These are phyloP conservation scores for Elgonia sp. DNA, from an alignment of 2,888 invertebrate species.

Conservation along the genomic window DNA sequence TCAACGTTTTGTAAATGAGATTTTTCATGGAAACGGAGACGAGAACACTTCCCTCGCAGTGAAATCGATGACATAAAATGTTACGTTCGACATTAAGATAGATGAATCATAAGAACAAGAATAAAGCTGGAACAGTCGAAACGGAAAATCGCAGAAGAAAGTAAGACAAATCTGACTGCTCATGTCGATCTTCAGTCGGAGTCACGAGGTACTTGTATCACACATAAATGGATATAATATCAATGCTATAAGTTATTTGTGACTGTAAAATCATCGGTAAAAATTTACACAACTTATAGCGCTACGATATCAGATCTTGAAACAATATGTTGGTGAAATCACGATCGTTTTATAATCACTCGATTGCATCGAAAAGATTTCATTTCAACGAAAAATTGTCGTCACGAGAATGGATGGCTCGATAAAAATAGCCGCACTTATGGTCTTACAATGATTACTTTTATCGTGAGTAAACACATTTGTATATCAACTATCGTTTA, in stretches of 20 bases:
- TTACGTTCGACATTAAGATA: conserved; percentile 40
- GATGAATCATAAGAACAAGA: conserved; percentile 49
- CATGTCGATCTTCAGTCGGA: conserved; percentile 28
- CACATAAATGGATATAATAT: conserved; percentile 27
- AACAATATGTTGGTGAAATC: conserved; percentile 6
- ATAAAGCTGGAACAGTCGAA: conserved; percentile 28
- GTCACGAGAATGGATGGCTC: conserved; percentile 13
- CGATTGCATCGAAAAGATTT: conserved; percentile 43
- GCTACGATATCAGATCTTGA: neutral
- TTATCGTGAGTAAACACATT: conserved; percentile 15
- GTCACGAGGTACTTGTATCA: conserved; percentile 44
- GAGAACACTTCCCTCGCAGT: conserved; percentile 3
- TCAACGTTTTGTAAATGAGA: conserved; percentile 47
- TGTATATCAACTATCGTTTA: conserved; percentile 25
- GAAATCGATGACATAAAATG: conserved; percentile 48
- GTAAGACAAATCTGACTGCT: conserved; percentile 57
- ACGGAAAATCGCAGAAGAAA: conserved; percentile 34
- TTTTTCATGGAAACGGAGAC: conserved; percentile 30
- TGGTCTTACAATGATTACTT: conserved; percentile 40
- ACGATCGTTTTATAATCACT: conserved; percentile 32
- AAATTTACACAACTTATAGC: neutral
- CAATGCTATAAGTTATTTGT: conserved; percentile 22
- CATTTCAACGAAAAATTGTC: conserved; percentile 15
- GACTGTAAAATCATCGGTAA: conserved; percentile 1
- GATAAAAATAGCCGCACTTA: conserved; percentile 37